Evolutionary conservation across 2,113 vertebrate genomes (phyloP).

Genomic region (Trichechus manatus): DNA sequence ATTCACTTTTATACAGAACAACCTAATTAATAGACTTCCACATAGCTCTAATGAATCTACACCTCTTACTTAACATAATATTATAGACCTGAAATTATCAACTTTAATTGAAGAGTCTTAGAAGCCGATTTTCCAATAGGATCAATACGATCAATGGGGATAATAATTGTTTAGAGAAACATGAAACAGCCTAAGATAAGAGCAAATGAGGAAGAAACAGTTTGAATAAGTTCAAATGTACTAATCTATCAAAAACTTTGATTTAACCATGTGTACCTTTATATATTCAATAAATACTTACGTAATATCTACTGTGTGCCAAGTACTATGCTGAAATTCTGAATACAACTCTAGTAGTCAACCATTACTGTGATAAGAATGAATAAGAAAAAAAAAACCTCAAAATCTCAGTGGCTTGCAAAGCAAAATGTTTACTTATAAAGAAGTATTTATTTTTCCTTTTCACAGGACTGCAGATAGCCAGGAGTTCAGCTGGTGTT

Average conservation of each 20-base stretch:
- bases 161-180: conserved; percentile 51
- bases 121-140: conserved; percentile 3
- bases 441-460: conserved; percentile 27
- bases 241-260: conserved; percentile 18
- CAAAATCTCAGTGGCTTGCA: conserved; percentile 33
- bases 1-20: not conserved
- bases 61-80: not conserved
- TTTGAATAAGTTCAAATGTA: not conserved
- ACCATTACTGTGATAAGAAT: not conserved
- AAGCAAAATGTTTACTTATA: not conserved
- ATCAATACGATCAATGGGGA: not conserved
- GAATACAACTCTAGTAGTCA: conserved; percentile 12
- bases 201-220: conserved; percentile 8
- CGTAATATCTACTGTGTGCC: not conserved
- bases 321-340: conserved; percentile 1
- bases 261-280: conserved; percentile 23
- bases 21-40: not conserved
- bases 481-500: not conserved
- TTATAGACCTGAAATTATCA: not conserved
- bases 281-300: conserved; percentile 58
- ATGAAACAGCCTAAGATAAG: not conserved
- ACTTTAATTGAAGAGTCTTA: not conserved
- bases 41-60: not conserved
- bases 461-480: not conserved
- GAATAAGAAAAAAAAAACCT: conserved; percentile 1